phyloP scores from a whole-genome alignment of 2,797 vertebrate genomes.

The Rhinoraja longicauda region DNA sequence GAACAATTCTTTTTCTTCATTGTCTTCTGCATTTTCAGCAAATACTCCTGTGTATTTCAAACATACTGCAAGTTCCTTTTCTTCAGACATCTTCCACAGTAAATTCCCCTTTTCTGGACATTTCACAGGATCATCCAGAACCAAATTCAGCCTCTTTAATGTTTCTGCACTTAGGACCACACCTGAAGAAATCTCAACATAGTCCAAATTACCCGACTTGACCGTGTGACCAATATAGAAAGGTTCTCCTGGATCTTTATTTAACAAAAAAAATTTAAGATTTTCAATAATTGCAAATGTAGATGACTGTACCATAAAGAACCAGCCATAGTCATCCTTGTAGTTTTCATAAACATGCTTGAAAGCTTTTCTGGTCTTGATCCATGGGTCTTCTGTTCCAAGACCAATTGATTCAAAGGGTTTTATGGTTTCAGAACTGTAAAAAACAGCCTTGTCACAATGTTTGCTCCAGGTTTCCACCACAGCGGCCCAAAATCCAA shows the following conservation, averaged over 20 bases:
- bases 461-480: constrained; percentile 91
- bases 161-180: constrained; percentile 86
- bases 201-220: constrained; percentile 88
- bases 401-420: constrained; percentile 74
- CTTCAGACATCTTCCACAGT: constrained; percentile 83
- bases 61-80: constrained; percentile 87
- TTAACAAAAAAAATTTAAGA: constrained; percentile 85
- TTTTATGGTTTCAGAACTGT: constrained; percentile 79
- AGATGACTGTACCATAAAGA: constrained; percentile 76
- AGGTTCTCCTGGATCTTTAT: constrained; percentile 78
- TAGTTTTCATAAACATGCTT: constrained; percentile 73
- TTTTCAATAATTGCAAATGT: constrained; percentile 94
- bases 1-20: constrained; percentile 77
- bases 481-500: constrained; percentile 78
- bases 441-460: constrained; percentile 83
- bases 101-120: constrained; percentile 76
- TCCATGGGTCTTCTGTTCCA: constrained; percentile 77
- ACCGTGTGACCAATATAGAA: constrained; percentile 82
- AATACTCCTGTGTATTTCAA: constrained; percentile 84
- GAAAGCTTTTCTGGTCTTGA: constrained; percentile 80
- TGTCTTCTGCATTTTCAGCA: constrained; percentile 88
- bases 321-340: constrained; percentile 76
- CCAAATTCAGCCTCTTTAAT: constrained; percentile 65
- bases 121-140: constrained; percentile 70
- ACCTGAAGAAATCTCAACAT: constrained; percentile 75